Evolutionary conservation across 2,797 vertebrate species (phyloP).

Genomic region (Pristis pectinata): DNA sequence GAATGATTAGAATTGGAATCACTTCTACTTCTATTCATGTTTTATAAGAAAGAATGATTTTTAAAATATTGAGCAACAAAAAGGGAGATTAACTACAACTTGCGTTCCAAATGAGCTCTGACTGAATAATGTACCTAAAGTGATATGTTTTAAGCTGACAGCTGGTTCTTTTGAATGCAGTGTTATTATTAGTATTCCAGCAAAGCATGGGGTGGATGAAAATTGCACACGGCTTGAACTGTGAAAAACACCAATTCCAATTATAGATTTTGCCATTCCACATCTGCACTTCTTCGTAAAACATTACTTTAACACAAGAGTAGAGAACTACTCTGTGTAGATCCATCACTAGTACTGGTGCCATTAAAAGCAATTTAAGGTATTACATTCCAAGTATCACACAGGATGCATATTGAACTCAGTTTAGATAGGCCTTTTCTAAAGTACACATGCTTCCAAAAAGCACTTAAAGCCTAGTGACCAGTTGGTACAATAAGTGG

Average conservation of each 20-base stretch:
- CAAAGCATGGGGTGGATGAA: neutral
- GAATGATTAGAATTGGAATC: neutral
- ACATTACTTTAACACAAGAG: neutral
- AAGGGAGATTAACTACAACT: neutral
- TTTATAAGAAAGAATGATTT: neutral
- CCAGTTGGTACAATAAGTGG: neutral
- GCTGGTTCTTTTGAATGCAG: neutral
- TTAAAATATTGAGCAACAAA: neutral
- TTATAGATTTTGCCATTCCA: neutral
- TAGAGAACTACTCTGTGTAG: neutral
- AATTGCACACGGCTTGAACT: neutral
- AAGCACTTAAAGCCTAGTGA: neutral
- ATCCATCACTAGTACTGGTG: neutral
- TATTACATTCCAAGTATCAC: neutral
- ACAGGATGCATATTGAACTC: neutral
- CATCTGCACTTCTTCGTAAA: neutral
- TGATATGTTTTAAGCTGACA: neutral
- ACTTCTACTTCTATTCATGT: neutral
- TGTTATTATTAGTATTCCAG: neutral
- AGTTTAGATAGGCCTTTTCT: neutral
- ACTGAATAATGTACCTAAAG: neutral
- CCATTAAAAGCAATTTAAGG: neutral
- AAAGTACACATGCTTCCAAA: neutral
- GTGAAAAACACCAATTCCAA: neutral
- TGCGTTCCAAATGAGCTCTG: neutral